Conservation (phyloP, 2,113 vertebrate species). For the Morone chrysops region DNA sequence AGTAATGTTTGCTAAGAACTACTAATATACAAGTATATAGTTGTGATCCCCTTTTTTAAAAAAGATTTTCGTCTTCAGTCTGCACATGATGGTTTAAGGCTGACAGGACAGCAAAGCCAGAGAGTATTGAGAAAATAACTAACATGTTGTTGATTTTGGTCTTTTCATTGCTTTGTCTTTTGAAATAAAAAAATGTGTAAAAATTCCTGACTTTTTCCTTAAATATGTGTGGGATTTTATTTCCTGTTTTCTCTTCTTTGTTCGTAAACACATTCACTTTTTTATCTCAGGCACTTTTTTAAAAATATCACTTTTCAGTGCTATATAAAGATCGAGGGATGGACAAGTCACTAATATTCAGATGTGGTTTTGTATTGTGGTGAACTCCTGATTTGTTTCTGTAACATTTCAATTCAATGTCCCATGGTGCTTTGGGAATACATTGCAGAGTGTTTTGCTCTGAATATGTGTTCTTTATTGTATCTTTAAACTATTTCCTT, state of each 20-base stretch:
- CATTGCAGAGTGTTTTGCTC: not conserved
- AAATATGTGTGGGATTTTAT: not conserved
- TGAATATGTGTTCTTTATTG: slow-evolving; percentile 35
- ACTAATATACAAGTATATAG: not conserved
- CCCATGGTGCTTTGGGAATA: slow-evolving; percentile 39
- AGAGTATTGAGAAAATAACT: not conserved
- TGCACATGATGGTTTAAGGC: not conserved
- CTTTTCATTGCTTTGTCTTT: not conserved
- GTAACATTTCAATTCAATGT: slow-evolving; percentile 24
- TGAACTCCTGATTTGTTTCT: slow-evolving; percentile 20
- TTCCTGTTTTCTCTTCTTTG: not conserved
- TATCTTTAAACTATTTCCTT: slow-evolving; percentile 42
- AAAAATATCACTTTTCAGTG: not conserved
- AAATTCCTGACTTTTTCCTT: not conserved
- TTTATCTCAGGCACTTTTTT: not conserved
- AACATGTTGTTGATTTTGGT: not conserved
- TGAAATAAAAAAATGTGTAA: not conserved
- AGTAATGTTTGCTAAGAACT: not conserved
- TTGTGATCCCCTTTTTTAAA: not conserved
- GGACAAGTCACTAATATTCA: not conserved
- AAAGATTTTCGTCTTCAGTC: not conserved
- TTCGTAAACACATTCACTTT: not conserved
- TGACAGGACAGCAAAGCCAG: not conserved
- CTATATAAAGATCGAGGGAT: not conserved
- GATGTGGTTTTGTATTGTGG: slow-evolving; percentile 45